Base-by-base conservation (phyloP, 2,888 invertebrate species). In the Drosophila kambysellisi region DNA sequence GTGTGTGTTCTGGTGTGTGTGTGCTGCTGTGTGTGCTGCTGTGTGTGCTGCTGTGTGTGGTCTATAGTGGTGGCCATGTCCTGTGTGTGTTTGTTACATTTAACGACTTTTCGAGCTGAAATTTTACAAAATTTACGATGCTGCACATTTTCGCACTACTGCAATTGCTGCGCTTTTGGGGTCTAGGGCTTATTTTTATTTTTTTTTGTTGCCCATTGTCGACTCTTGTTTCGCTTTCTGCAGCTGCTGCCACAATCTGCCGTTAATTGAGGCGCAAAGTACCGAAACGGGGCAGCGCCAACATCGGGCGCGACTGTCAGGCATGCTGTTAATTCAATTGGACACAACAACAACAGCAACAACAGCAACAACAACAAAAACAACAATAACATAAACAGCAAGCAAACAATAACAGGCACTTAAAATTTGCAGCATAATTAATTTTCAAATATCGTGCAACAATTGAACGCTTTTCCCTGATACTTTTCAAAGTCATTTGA, bases 51-150 rank as follows among this genome's bases (percentile, higher is more conserved):
- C 54, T 72, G 43, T 64, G 15, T 65, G 53, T 35, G 48, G 60
- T 57, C 37, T 56, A 53, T 58, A 3, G 25, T 25, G 54, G 54
- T 25, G 37, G 11, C 37, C 51, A 17, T 46, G 53, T 71, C 53
- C 29, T 82, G 75, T 39, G 66, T 82, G 54, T 52, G 58, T 62
- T 74, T 77, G 90, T 76, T 86, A 88, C 86, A 79, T 85, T 86
- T 90, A 86, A 86, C 90, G 85, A 89, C 89, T 84, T 84, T 84
- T 73, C 78, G 88, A 83, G 89, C 74, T 87, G 82, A 83, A 90
- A 87, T 84, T 89, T 85, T 87, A 69, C 82, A 78, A 87, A 87
- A 87, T 87, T 87, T 87, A 90, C 88, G 90, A 82, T 74, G 60
- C 57, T 70, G 56, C 70, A 62, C 82, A 75, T 80, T 84, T 87